Base-by-base conservation (phyloP, 2,113 vertebrate species). In the Calidris pugnax region DNA sequence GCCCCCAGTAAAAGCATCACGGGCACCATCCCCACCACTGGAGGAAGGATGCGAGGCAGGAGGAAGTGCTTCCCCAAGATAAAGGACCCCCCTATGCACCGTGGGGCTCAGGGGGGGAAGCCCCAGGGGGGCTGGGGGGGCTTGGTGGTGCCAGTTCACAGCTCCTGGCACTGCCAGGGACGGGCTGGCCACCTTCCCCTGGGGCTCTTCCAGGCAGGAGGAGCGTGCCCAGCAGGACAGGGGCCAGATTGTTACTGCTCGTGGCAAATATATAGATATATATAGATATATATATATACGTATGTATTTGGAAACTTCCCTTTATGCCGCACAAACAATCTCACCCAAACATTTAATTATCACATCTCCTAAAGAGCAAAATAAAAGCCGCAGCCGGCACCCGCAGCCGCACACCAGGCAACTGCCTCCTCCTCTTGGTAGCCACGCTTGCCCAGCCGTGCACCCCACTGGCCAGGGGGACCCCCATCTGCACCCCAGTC, bases 291-390 rank as follows among this genome's bases (percentile, higher is more conserved):
- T n/a, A 23, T 22, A n/a, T n/a, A 10, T 37, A 72, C 47, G 60
- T 55, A 47, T 68, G 27, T 76, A 48, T 91, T 93, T 90, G 95
- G 93, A 93, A 96, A 78, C 84, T 68, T 63, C 62, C 85, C 33
- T 63, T 90, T 56, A 45, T 28, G 74, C 72, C 17, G 39, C 87
- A 43, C 85, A 57, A 45, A 91, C 69, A 17, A 50, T 47, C 41
- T 66, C 26, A 23, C 90, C 95, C 96, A 93, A 97, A 96, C 92
- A 87, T 87, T 90, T 84, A 85, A 95, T 95, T 93, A 97, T 74
- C 89, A 5, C 78, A 6, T 89, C 77, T 71, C 87, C 86, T 56
- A 81, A 71, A 45, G 73, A 96, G 94, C 87, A 85, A 69, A 97
- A 79, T 43, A 74, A 72, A 94, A 89, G 96, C 87, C 4, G 19